Conservation (phyloP, 2,113 vertebrate species). For the Cryptotis parvus region DNA sequence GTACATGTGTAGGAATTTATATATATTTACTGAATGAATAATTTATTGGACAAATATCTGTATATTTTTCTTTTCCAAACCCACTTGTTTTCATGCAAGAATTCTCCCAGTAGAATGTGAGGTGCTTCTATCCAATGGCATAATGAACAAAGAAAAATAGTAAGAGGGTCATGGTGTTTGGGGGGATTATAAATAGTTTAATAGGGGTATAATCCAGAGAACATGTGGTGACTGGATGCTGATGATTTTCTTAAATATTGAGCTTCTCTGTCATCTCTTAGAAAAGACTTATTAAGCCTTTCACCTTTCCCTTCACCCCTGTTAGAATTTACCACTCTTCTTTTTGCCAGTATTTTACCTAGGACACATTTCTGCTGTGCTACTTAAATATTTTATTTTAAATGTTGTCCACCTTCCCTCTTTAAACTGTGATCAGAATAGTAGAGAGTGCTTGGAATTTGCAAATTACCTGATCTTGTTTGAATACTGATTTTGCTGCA, state of each 20-base stretch:
- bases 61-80: neutral
- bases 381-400: no score
- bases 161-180: neutral
- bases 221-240: neutral
- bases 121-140: neutral
- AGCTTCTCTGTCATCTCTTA: no score
- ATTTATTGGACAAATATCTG: neutral
- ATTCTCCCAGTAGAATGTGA: neutral
- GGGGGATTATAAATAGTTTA: neutral
- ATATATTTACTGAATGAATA: constrained; percentile 51
- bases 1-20: neutral
- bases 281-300: neutral
- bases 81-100: constrained; percentile 13
- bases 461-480: no score
- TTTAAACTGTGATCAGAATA: no score
- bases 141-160: neutral
- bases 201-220: neutral
- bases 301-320: neutral
- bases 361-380: no score
- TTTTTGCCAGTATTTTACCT: no score
- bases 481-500: neutral
- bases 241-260: no score
- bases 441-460: no score
- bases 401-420: no score
- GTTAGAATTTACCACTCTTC: no score